phyloP scores from a whole-genome alignment of 2,113 vertebrate genomes.

The Caranx melampygus region DNA sequence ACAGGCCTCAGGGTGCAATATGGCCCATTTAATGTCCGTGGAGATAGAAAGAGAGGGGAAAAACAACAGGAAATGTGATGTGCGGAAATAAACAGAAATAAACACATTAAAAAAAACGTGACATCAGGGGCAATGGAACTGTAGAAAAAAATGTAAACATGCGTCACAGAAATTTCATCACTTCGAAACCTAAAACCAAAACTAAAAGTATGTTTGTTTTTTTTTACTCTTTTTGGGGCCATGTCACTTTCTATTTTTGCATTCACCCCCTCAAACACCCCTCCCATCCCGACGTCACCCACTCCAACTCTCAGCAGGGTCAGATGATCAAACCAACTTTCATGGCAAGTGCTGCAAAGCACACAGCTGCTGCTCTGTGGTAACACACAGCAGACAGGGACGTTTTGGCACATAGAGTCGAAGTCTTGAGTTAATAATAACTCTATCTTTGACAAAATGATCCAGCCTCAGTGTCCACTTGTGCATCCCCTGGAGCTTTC shows the following conservation, averaged over 20 bases:
- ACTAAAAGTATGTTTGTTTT: neutral
- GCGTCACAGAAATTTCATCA: neutral
- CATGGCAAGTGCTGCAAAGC: slow-evolving; percentile 23
- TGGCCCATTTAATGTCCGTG: slow-evolving; percentile 75
- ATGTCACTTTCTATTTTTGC: slow-evolving; percentile 32
- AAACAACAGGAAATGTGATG: neutral
- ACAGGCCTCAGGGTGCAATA: slow-evolving; percentile 69
- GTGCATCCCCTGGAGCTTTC: neutral
- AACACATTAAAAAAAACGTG: neutral
- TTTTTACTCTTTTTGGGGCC: neutral
- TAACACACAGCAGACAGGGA: slow-evolving; percentile 10
- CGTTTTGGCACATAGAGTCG: neutral
- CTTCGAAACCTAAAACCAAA: neutral
- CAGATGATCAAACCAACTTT: slow-evolving; percentile 34
- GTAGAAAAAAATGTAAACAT: neutral
- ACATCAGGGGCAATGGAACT: neutral
- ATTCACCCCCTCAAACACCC: neutral
- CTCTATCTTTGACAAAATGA: neutral
- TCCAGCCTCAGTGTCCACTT: neutral
- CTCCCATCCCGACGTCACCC: neutral
- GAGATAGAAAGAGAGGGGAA: slow-evolving; percentile 30
- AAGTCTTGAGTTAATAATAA: neutral
- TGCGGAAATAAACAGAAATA: slow-evolving; percentile 28
- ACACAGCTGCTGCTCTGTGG: slow-evolving; percentile 47
- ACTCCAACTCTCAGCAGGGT: slow-evolving; percentile 25